phyloP scores from a whole-genome alignment of 2,113 vertebrate genomes.

The Gracilinanus agilis region DNA sequence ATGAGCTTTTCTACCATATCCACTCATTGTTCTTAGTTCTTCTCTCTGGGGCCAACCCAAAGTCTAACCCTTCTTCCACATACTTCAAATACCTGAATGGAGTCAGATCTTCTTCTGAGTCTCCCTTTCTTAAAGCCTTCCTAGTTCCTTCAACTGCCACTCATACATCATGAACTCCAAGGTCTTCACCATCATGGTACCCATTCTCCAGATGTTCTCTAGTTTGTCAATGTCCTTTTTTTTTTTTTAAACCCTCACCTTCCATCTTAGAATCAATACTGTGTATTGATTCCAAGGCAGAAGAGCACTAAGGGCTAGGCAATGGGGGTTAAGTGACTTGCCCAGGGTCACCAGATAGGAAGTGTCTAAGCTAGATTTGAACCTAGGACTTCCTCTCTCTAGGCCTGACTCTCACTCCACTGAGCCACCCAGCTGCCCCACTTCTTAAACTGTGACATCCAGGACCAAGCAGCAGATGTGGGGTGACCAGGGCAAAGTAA shows the following conservation, averaged over 20 bases:
- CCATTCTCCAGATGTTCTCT: neutral
- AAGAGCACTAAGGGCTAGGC: too few species aligned
- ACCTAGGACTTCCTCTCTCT: too few species aligned
- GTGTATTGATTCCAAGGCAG: too few species aligned
- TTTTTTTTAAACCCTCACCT: too few species aligned
- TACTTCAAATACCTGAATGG: neutral
- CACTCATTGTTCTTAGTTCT: neutral
- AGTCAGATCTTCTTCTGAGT: neutral
- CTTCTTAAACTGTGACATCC: neutral
- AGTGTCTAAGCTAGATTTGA: too few species aligned
- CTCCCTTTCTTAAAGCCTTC: neutral
- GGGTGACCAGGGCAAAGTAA: neutral
- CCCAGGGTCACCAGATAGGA: too few species aligned
- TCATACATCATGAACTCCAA: neutral
- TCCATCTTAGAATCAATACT: too few species aligned
- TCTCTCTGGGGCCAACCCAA: neutral
- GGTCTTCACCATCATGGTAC: neutral
- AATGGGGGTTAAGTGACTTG: too few species aligned
- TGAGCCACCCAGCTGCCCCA: too few species aligned
- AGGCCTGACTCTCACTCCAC: too few species aligned
- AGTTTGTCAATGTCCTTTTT: neutral
- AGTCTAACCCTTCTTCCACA: neutral
- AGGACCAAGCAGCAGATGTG: neutral
- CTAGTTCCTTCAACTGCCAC: neutral
- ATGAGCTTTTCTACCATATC: neutral